These are phyloP conservation scores for Troides helena DNA, from an alignment of 2,888 invertebrate genomes.

Conservation along the genomic window DNA sequence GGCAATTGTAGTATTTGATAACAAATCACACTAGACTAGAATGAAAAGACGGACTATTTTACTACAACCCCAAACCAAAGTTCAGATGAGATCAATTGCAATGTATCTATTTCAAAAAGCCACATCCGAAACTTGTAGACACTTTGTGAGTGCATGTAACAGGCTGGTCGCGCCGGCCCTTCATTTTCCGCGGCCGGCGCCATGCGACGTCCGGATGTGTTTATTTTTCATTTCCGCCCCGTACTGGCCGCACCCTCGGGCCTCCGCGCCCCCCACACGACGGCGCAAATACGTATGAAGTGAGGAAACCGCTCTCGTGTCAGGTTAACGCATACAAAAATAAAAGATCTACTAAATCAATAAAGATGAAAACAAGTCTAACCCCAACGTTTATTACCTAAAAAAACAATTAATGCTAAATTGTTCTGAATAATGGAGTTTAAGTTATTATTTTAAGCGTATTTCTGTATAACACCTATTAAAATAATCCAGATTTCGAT, in stretches of 20 bases:
- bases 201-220: conserved; percentile 70
- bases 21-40: no score
- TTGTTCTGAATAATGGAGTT: not conserved
- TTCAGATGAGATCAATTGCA: not conserved
- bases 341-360: conserved; percentile 27
- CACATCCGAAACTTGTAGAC: conserved; percentile 28
- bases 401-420: conserved; percentile 21
- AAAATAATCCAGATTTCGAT: no score
- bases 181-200: conserved; percentile 69
- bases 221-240: conserved; percentile 79
- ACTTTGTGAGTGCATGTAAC: conserved; percentile 33
- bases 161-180: conserved; percentile 48
- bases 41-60: no score
- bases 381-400: not conserved
- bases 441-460: not conserved
- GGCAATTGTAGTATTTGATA: no score
- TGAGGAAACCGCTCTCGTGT: conserved; percentile 27
- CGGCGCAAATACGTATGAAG: conserved; percentile 24
- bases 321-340: conserved; percentile 23
- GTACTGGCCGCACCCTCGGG: conserved; percentile 53
- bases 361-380: conserved; percentile 18
- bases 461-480: not conserved
- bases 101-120: not conserved
- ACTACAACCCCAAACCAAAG: not conserved
- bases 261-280: conserved; percentile 30